Evolutionary conservation across 2,797 vertebrate species (phyloP).

Genomic region (Scolopax rusticola): DNA sequence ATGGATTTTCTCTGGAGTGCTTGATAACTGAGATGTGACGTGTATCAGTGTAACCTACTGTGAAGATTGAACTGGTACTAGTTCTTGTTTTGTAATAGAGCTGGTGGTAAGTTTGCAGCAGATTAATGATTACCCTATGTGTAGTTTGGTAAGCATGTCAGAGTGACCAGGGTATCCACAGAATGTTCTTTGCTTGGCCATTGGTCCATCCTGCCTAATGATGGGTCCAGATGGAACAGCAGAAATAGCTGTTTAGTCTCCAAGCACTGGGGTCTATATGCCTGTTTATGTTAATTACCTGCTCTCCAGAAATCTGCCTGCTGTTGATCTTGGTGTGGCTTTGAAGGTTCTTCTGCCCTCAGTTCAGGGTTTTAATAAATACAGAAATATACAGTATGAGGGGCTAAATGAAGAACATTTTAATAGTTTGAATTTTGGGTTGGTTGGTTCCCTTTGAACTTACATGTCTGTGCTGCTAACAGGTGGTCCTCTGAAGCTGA

Average conservation of each 20-base stretch:
- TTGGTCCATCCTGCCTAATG: background rate
- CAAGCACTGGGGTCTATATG: background rate
- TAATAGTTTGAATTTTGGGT: background rate
- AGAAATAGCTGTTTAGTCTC: background rate
- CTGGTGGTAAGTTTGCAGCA: background rate
- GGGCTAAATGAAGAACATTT: background rate
- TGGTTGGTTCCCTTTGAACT: background rate
- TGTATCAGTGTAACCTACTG: background rate
- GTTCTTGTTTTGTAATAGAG: background rate
- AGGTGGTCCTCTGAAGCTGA: background rate
- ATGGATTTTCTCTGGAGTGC: slow-evolving; percentile 7
- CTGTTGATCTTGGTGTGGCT: background rate
- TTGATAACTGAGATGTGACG: slow-evolving; percentile 1
- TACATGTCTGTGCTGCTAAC: background rate
- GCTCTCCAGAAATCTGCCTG: background rate
- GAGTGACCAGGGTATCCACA: background rate
- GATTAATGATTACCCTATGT: background rate
- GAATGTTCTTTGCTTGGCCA: background rate
- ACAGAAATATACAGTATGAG: background rate
- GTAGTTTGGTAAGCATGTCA: background rate
- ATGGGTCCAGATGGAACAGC: background rate
- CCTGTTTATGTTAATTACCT: background rate
- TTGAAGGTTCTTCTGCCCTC: background rate
- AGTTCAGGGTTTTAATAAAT: background rate
- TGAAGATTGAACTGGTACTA: background rate